Conservation (phyloP, 1,140 invertebrate species). For the Oreohelix idahoensis region DNA sequence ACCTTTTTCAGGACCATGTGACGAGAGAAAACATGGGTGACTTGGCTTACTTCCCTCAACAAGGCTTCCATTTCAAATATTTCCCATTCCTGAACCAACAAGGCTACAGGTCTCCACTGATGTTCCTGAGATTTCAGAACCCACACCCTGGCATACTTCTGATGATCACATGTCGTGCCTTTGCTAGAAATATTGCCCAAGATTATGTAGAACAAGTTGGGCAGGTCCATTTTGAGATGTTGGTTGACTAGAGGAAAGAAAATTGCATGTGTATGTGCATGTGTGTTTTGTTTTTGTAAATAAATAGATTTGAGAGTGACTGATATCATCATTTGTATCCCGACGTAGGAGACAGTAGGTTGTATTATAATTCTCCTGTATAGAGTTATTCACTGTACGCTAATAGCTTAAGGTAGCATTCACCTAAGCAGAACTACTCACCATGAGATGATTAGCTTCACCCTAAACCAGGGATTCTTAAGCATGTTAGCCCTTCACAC, state of each 20-base stretch:
- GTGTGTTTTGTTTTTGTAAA: no score
- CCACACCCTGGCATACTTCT: constrained; percentile 90
- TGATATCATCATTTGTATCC: no score
- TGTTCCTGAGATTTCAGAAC: constrained; percentile 87
- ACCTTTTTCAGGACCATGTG: constrained; percentile 83
- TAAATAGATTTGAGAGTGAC: no score
- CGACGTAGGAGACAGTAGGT: no score
- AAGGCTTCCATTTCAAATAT: constrained; percentile 86
- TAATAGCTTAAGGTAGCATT: no score
- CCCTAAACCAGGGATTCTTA: no score
- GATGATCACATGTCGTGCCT: constrained; percentile 85
- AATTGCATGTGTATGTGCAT: no score
- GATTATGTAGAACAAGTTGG: constrained; percentile 73
- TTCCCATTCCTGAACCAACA: constrained; percentile 85
- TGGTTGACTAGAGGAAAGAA: constrained; percentile 43
- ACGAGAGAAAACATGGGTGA: constrained; percentile 90
- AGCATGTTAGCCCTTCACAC: no score
- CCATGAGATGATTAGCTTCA: no score
- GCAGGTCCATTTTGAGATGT: constrained; percentile 48
- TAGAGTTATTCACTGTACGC: no score
- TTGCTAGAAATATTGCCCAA: constrained; percentile 92
- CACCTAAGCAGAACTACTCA: no score
- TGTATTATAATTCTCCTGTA: no score
- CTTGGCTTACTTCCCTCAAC: constrained; percentile 82
- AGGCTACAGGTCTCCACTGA: constrained; percentile 89